phyloP scores from a whole-genome alignment of 2,888 invertebrate species.

The Volucella inanis region DNA sequence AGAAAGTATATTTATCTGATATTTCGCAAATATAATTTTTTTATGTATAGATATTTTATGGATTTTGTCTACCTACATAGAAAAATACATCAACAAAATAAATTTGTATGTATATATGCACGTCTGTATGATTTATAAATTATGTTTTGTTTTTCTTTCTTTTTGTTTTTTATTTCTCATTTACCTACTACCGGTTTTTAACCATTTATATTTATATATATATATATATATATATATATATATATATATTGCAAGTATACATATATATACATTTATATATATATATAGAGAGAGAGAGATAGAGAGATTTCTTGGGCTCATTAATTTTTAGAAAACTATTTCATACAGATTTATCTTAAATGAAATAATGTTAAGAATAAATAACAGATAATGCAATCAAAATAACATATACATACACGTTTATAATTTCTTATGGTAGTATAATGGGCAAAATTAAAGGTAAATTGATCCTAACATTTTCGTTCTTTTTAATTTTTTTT shows the following conservation, averaged over 20 bases:
- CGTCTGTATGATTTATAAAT: slow-evolving; percentile 21
- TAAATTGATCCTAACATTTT: slow-evolving; percentile 7
- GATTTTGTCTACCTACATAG: slow-evolving; percentile 63
- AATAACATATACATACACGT: neutral
- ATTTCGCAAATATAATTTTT: slow-evolving; percentile 25
- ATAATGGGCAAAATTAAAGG: slow-evolving; percentile 21
- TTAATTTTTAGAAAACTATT: slow-evolving; percentile 28
- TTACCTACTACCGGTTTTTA: slow-evolving; percentile 1
- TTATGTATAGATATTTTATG: slow-evolving; percentile 44
- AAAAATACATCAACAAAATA: slow-evolving; percentile 63
- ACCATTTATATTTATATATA: slow-evolving; percentile 15
- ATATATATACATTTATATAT: slow-evolving; percentile 10
- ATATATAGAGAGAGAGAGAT: neutral
- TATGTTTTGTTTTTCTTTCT: slow-evolving; percentile 3
- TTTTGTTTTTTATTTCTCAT: neutral
- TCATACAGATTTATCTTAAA: slow-evolving; percentile 1
- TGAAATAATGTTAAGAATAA: slow-evolving; percentile 27
- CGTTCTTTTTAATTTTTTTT: slow-evolving; percentile 4
- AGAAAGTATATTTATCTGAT: slow-evolving; percentile 27
- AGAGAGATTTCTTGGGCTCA: neutral
- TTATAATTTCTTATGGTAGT: slow-evolving; percentile 4
- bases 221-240: slow-evolving; percentile 13
- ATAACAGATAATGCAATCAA: slow-evolving; percentile 7
- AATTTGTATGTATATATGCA: slow-evolving; percentile 38
- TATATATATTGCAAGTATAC: slow-evolving; percentile 24